Evolutionary conservation across 35 echinoderm and acorn worm genomes (phyloP), one percentile per base, ranked within the genome.

Genomic region (Eucidaris tribuloides): DNA sequence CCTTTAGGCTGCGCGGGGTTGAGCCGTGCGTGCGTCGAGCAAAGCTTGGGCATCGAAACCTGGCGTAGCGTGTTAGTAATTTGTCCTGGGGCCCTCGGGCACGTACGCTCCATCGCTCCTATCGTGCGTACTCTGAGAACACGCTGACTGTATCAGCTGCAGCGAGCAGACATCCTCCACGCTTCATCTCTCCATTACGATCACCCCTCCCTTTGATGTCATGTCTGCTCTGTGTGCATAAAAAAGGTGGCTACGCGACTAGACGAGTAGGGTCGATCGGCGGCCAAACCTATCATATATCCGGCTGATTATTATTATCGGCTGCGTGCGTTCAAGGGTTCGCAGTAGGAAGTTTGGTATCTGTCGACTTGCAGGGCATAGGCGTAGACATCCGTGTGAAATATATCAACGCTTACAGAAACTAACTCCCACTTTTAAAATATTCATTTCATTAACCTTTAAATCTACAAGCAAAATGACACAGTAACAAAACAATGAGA

Each of bases 1-100:
- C 55, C 48, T 58, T 58, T 60, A 35, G 54, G 79, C 79, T 38
- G 79, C 48, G 52, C 32, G 27, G 41, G 54, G 36, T 31, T 27
- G 58, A 32, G 38, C 35, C 79, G 32, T 27, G 48, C 43, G 59
- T 40, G 80, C 50, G 60, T 60, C 35, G 65, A 42, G 37, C 60
- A 42, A 41, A 83, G 80, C 58, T 65, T 36, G 80, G 44, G 80
- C 80, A 63, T 60, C 59, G 80, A 50, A 74, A 74, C 68, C 68
- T 64, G 63, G 40, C 77, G 85, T 88, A 62, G 85, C 85, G 85
- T 88, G 85, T 81, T 65, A 40, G 85, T 88, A 88, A 88, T 88
- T 88, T 79, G 76, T 77, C 85, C 45, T 14, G 76, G 76, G 70
- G 20, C 43, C 33, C 18, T 79, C 43, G 77, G 43, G 77, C 43